Conservation (phyloP, 2,797 vertebrate genomes). For the Microctenopoma lineatum region DNA sequence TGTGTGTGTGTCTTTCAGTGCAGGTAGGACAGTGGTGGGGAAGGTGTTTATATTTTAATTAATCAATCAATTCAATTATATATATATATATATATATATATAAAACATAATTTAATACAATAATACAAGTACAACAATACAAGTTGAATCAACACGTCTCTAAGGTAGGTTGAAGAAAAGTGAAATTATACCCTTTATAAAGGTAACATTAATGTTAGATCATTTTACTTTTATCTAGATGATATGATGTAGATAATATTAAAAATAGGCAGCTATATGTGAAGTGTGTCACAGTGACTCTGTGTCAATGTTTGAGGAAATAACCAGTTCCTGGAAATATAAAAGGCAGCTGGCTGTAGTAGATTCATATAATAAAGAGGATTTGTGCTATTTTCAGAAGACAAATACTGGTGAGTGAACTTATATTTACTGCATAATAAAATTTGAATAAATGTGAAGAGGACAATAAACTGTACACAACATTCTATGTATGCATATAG, state of each 20-base stretch:
- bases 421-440: neutral
- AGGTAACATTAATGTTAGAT: neutral
- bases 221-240: too few species aligned
- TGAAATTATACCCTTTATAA: neutral
- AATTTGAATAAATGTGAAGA: too few species aligned
- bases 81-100: too few species aligned
- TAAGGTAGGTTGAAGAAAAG: neutral
- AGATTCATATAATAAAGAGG: neutral
- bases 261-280: neutral
- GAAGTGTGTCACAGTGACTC: neutral
- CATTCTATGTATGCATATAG: neutral
- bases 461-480: neutral
- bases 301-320: neutral
- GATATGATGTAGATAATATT: neutral
- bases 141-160: neutral
- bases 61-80: neutral
- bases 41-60: neutral
- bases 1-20: neutral
- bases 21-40: neutral
- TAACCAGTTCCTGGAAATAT: slow-evolving; percentile 11
- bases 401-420: neutral
- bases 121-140: too few species aligned
- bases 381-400: neutral
- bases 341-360: neutral
- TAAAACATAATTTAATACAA: too few species aligned